Base-by-base conservation (phyloP, 2,113 vertebrate genomes). In the Stictonetta naevosa region DNA sequence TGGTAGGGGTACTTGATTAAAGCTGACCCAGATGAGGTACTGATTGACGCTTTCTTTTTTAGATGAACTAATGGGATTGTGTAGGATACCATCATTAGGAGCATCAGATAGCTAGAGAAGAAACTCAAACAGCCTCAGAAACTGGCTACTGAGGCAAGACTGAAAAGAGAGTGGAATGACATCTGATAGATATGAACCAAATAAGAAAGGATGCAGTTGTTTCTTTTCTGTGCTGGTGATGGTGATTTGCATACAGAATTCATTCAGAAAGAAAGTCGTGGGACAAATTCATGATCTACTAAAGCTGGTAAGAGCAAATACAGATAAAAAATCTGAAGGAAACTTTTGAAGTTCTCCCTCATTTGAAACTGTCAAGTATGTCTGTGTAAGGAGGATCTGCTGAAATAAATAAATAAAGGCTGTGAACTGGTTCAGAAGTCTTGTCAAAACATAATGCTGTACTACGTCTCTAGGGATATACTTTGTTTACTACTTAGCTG, bases 31-130 rank as follows among this genome's bases (percentile, higher is more conserved):
- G 23, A 29, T 20, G 53, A 72, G 16, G 16, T 26, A 77, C 10
- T 58, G 42, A 82, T 36, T 48, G 52, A 40, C 20, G 8, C 44
- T 56, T 68, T 40, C 55, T 92, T 69, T 94, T 93, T 66, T 50
- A 97, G 94, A 89, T 95, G 29, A 91, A 79, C 60, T 48, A 91
- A 56, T 44, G 68, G 95, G 55, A 58, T 90, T 91, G 58, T 92
- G 46, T 44, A 90, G n/a, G 89, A 97, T 83, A 83, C 22, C 34
- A 96, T 92, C 87, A 80, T 66, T 50, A 89, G 94, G 58, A 97
- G 86, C 53, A 93, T 95, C 52, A 93, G 79, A 58, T 89, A 92
- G 75, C 56, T 95, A 40, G 84, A 93, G 33, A 96, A 92, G 74
- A 95, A 95, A 85, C 88, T 96, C 71, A 69, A 62, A 23, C 42